These are phyloP conservation scores for Myripristis jacobus DNA, from an alignment of 2,797 vertebrate species.

Conservation along the genomic window DNA sequence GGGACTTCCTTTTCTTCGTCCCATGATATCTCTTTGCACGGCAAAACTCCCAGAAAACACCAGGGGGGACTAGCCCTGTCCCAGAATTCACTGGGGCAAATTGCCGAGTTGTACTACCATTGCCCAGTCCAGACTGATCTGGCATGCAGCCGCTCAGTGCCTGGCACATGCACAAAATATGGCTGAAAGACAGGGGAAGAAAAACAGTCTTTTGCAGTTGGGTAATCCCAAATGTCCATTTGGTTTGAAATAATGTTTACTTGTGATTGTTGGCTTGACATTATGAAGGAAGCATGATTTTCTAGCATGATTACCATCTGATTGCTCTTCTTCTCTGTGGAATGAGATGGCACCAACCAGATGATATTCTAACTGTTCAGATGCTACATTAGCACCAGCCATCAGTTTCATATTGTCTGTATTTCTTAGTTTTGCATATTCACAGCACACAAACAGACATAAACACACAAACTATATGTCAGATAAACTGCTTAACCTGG, in stretches of 20 bases:
- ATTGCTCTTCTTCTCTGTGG: conserved; percentile 57
- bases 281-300: conserved; percentile 53
- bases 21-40: conserved; percentile 31
- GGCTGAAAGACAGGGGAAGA: conserved; percentile 61
- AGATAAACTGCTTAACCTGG: neutral
- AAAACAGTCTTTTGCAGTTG: conserved; percentile 63
- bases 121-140: conserved; percentile 55
- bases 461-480: neutral
- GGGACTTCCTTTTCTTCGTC: conserved; percentile 12
- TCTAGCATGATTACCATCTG: conserved; percentile 66
- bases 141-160: conserved; percentile 40
- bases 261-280: conserved; percentile 65
- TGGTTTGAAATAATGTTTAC: conserved; percentile 67
- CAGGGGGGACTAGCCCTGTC: conserved; percentile 53
- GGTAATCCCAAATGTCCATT: conserved; percentile 71
- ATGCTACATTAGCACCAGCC: conserved; percentile 24
- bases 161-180: conserved; percentile 56
- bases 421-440: no score
- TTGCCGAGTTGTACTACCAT: conserved; percentile 50
- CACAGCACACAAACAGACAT: no score
- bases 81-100: conserved; percentile 52
- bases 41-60: conserved; percentile 66
- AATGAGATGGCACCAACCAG: conserved; percentile 34
- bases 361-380: conserved; percentile 21
- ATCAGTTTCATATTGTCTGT: conserved; percentile 10